Conservation (phyloP, 2,797 vertebrate species). For the Myotis myotis region DNA sequence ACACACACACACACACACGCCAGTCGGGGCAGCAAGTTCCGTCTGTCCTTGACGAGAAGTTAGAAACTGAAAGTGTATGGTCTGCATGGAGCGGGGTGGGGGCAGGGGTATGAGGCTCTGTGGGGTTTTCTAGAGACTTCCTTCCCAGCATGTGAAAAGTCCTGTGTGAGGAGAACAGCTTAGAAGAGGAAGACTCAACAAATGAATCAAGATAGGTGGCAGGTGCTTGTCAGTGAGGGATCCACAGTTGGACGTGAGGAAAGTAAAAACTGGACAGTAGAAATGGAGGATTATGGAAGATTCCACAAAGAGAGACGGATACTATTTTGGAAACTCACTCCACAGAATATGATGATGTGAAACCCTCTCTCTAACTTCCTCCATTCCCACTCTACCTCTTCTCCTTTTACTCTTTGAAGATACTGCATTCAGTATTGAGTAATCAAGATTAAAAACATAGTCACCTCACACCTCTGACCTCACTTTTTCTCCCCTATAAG, state of each 20-base stretch:
- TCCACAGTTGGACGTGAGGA: neutral
- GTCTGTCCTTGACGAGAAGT: neutral
- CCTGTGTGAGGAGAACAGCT: neutral
- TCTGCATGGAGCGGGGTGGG: neutral
- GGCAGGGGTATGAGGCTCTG: neutral
- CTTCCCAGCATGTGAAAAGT: slow-evolving; percentile 15
- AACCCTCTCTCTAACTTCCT: neutral
- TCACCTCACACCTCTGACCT: neutral
- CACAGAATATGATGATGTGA: neutral
- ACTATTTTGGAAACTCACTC: neutral
- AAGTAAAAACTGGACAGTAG: neutral
- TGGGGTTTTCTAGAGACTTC: slow-evolving; percentile 59
- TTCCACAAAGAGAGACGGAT: neutral
- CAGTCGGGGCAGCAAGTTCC: neutral
- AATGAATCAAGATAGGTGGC: neutral
- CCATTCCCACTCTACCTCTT: neutral
- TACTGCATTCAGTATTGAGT: neutral
- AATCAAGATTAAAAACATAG: neutral
- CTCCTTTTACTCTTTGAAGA: neutral
- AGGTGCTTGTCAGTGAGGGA: neutral
- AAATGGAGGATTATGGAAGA: neutral
- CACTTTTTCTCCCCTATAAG: neutral
- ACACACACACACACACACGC: neutral
- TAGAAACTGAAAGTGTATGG: slow-evolving; percentile 38
- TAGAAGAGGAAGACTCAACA: neutral